Evolutionary conservation across 2,888 invertebrate species (phyloP), one percentile per base, ranked within the genome.

Genomic region (Scaeva pyrastri): DNA sequence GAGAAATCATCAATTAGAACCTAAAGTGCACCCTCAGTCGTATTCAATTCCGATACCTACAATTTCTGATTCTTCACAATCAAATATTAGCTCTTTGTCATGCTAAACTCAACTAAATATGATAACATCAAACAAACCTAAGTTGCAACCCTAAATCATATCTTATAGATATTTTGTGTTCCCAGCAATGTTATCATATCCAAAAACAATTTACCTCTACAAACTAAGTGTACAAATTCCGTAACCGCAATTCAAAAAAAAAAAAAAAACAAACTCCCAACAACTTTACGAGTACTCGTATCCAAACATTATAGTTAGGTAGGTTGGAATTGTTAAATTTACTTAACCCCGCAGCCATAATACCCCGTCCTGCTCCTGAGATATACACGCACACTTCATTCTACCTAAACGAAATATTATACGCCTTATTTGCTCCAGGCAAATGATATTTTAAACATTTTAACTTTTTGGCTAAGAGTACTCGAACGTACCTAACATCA

Each of bases 381-480:
- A 6, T 21, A 60, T 19, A 12, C 21, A 2, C 11, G 21, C 31
- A 36, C 36, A 52, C 50, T 23, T 19, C 10, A 56, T 10, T 8
- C 14, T 26, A 26, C 11, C 12, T 8, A 58, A 19, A 62, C 31
- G 66, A 36, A 68, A 68, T 48, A 21, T 50, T n/a, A 50, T 66
- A 50, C 8, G 21, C 36, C 50, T 26, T 66, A 31, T 48, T 48
- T 48, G 66, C 31, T 6, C 6, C 8, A 21, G 50, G 66, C 66
- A 12, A 68, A 68, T 52, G 50, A 12, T 77, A n/a, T 77, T 77
- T 77, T 60, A 70, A 77, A 70, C 52, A 77, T 70, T 60, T 70
- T 48, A 70, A 70, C 70, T 77, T 52, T 77, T 31, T 77, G 50
- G 12, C 76, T 70, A 41, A 50, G 11, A 60, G 50, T n/a, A 11